phyloP scores from a whole-genome alignment of 2,113 vertebrate genomes.

The Passerina amoena region DNA sequence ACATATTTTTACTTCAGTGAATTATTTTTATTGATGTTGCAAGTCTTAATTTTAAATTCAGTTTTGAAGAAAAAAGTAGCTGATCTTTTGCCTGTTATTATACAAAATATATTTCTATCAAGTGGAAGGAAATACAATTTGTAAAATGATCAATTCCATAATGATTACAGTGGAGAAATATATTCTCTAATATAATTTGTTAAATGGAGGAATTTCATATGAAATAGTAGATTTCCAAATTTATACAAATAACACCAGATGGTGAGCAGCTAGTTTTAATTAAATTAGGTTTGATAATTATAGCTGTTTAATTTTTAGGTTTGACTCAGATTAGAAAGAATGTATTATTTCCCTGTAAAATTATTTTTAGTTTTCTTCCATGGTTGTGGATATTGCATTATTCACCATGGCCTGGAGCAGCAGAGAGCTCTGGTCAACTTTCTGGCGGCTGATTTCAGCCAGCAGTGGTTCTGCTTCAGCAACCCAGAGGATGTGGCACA shows the following conservation, averaged over 20 bases:
- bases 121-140: conserved; percentile 72
- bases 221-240: conserved; percentile 77
- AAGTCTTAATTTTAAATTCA: conserved; percentile 32
- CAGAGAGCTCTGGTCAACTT: conserved; percentile 13
- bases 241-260: conserved; percentile 79
- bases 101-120: conserved; percentile 70
- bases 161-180: conserved; percentile 66
- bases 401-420: neutral
- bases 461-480: neutral
- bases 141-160: conserved; percentile 71
- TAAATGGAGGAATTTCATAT: conserved; percentile 69
- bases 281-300: conserved; percentile 80
- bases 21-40: conserved; percentile 11
- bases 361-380: conserved; percentile 69
- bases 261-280: conserved; percentile 78
- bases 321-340: conserved; percentile 77
- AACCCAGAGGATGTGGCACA: rapidly evolving
- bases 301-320: conserved; percentile 79
- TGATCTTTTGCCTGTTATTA: conserved; percentile 67
- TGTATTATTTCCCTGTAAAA: conserved; percentile 56
- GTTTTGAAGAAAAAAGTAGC: conserved; percentile 59
- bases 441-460: neutral
- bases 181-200: conserved; percentile 66
- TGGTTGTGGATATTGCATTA: neutral
- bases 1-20: neutral